These are phyloP conservation scores for Tachina fera DNA, from an alignment of 2,888 invertebrate genomes.

Conservation along the genomic window DNA sequence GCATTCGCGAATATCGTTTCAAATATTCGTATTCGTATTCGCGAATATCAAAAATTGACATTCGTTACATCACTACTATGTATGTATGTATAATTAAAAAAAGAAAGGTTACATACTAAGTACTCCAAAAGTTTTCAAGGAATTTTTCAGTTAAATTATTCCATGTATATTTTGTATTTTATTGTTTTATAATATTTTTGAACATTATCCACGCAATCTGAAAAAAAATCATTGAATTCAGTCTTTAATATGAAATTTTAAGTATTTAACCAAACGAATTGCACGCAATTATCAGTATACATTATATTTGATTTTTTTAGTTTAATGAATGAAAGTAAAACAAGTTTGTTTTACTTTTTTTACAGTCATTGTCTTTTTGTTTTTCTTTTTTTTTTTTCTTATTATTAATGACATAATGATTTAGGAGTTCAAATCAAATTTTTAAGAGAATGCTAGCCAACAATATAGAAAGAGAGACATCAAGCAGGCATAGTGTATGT, in stretches of 20 bases:
- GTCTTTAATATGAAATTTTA: conserved; percentile 43
- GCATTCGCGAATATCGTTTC: no score
- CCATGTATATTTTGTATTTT: not conserved
- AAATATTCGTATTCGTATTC: no score
- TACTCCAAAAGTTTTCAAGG: not conserved
- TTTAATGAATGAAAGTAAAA: conserved; percentile 47
- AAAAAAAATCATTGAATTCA: conserved; percentile 34
- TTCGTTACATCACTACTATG: no score
- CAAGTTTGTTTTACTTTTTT: conserved; percentile 43
- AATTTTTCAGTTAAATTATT: not conserved
- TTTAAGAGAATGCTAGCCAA: not conserved
- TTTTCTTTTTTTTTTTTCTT: not conserved
- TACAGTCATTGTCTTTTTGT: not conserved
- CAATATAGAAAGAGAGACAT: no score
- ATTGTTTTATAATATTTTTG: conserved; percentile 18
- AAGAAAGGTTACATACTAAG: no score
- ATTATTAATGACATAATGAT: conserved; percentile 51
- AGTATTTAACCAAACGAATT: conserved; percentile 51
- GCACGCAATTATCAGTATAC: conserved; percentile 53
- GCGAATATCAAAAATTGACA: no score
- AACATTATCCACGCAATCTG: conserved; percentile 39
- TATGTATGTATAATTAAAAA: no score
- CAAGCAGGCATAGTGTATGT: no score
- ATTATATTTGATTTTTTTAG: conserved; percentile 9
- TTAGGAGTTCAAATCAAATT: not conserved